A percentile compares a stretch with the other conserved stretches of the same genome.
phyloP scores from a whole-genome alignment of 2,113 vertebrate genomes.

The Trematomus loennbergii region DNA sequence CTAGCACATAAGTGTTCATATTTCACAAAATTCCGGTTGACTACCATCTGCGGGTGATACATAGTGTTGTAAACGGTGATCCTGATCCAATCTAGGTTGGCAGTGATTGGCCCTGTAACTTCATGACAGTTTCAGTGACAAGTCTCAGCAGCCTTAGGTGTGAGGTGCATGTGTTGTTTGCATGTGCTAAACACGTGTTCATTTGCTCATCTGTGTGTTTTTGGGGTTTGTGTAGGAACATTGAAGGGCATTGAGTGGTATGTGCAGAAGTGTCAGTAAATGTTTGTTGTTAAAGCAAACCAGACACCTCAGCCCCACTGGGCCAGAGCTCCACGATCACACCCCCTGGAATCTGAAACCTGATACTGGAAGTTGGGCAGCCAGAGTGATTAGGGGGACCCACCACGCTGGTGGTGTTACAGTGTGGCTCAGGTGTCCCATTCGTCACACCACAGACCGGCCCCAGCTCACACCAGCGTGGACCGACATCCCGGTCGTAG shows the following conservation, averaged over 20 bases:
- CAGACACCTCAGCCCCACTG: constrained; percentile 65
- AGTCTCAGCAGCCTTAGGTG: constrained; percentile 12
- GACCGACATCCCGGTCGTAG: constrained; percentile 40
- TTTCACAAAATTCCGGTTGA: constrained; percentile 66
- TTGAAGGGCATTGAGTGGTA: constrained; percentile 42
- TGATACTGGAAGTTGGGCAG: constrained; percentile 70
- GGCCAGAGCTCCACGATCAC: constrained; percentile 58
- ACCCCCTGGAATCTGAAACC: constrained; percentile 76
- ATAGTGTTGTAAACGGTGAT: constrained; percentile 57
- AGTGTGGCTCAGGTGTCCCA: constrained; percentile 82
- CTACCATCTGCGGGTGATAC: constrained; percentile 56
- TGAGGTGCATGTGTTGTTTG: constrained; percentile 21
- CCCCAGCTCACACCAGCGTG: constrained; percentile 25
- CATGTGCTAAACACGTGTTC: constrained; percentile 28
- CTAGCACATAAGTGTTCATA: constrained; percentile 53
- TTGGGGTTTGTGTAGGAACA: constrained; percentile 28
- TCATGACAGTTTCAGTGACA: constrained; percentile 37
- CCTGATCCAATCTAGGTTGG: constrained; percentile 35
- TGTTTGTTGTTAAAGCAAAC: constrained; percentile 72
- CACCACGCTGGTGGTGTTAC: constrained; percentile 77
- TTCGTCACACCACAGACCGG: constrained; percentile 75
- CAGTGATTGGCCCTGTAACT: constrained; percentile 27
- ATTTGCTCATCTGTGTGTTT: constrained; percentile 54
- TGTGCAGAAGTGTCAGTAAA: constrained; percentile 60
- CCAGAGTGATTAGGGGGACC: constrained; percentile 74